These are phyloP conservation scores for Megaptera novaeangliae DNA, from an alignment of 2,113 vertebrate genomes.

Conservation along the genomic window DNA sequence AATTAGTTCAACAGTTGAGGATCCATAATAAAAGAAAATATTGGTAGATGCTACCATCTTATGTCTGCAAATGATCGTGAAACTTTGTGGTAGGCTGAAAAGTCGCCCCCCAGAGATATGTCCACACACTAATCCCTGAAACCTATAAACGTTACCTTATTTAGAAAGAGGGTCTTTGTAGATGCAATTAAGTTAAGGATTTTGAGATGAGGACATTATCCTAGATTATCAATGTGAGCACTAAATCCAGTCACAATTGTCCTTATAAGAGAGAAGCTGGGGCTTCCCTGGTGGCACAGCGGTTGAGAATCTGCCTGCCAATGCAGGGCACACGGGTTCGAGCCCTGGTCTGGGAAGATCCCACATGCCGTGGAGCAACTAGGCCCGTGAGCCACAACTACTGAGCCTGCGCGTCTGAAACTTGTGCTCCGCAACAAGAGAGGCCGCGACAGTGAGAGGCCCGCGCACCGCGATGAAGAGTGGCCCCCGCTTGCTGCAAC, in stretches of 20 bases:
- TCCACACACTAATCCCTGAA: not conserved
- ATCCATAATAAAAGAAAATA: not conserved
- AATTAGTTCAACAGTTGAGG: not conserved
- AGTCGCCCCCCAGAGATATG: not conserved
- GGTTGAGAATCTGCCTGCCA: too few relatives aligned
- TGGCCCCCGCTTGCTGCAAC: too few relatives aligned
- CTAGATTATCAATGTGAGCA: not conserved
- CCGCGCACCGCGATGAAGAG: too few relatives aligned
- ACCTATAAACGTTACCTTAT: not conserved
- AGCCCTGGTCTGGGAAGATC: too few relatives aligned
- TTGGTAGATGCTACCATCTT: not conserved
- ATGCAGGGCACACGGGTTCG: too few relatives aligned
- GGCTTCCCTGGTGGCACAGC: too few relatives aligned
- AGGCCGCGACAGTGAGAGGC: too few relatives aligned
- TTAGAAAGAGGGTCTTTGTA: not conserved
- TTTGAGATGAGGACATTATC: not conserved
- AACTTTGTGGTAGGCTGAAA: not conserved
- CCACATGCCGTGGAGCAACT: too few relatives aligned
- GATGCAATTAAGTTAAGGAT: not conserved
- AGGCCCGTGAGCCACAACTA: too few relatives aligned
- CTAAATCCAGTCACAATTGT: not conserved
- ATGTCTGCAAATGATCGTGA: not conserved
- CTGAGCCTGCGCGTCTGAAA: too few relatives aligned
- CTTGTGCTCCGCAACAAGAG: too few relatives aligned
- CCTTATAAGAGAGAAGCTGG: not conserved